Evolutionary conservation across 1,140 invertebrate species (phyloP).

Genomic region (Probaryconus sp.): DNA sequence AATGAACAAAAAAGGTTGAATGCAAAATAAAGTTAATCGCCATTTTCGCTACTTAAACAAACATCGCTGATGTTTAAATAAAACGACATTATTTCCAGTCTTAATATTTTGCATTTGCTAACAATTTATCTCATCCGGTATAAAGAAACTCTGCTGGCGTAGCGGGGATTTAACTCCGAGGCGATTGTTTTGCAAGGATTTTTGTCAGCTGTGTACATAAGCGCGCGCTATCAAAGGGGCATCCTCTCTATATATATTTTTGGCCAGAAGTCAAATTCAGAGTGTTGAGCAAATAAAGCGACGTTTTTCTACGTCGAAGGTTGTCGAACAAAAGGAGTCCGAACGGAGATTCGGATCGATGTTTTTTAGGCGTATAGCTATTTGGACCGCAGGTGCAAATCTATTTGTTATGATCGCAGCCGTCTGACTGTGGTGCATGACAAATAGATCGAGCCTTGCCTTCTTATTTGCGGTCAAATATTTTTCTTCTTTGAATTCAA

Average conservation of each 20-base stretch:
- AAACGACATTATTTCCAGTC: too few species aligned
- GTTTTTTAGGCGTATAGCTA: constrained; percentile 45
- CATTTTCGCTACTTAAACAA: too few species aligned
- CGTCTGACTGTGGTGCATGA: constrained; percentile 44
- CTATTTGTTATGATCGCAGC: constrained; percentile 49
- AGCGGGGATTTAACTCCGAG: constrained; percentile 11
- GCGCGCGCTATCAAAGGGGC: constrained; percentile 53
- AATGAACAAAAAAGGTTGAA: too few species aligned
- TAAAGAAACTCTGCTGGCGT: constrained; percentile 5
- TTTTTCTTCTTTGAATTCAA: constrained; percentile 46
- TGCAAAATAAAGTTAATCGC: too few species aligned
- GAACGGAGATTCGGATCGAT: constrained; percentile 45
- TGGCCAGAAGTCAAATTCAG: constrained; percentile 73
- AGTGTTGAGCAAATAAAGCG: constrained; percentile 70
- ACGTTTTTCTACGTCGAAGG: constrained; percentile 61
- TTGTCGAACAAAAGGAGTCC: constrained; percentile 51
- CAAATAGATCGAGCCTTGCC: constrained; percentile 49
- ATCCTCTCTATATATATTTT: constrained; percentile 65
- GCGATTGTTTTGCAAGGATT: constrained; percentile 69
- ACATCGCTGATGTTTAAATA: too few species aligned
- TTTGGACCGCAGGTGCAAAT: constrained; percentile 36
- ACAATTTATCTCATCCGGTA: background rate
- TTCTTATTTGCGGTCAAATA: constrained; percentile 54
- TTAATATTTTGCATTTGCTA: too few species aligned
- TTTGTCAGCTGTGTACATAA: constrained; percentile 72